These are phyloP conservation scores for Pygoscelis adeliae DNA, from an alignment of 2,113 vertebrate genomes.

Conservation along the genomic window DNA sequence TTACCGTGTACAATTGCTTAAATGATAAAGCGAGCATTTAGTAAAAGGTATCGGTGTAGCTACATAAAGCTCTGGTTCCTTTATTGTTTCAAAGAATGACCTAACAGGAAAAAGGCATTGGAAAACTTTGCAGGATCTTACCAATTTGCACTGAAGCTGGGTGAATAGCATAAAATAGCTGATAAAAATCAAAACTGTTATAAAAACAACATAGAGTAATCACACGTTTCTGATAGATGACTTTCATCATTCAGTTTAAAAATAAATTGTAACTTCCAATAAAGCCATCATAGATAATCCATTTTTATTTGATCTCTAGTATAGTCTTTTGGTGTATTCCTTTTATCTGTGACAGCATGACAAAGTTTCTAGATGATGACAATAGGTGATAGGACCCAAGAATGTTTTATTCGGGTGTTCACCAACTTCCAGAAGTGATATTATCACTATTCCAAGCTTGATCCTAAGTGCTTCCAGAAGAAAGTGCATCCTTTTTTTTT, in stretches of 20 bases:
- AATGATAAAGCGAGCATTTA: background rate
- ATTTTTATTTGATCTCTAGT: background rate
- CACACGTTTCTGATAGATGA: background rate
- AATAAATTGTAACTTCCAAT: background rate
- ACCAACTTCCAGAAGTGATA: background rate
- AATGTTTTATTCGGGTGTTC: background rate
- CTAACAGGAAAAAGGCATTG: background rate
- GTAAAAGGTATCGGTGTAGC: background rate
- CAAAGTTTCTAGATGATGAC: background rate
- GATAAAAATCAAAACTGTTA: background rate
- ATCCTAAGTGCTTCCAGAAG: background rate
- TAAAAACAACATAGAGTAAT: background rate
- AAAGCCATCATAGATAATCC: background rate
- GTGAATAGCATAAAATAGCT: background rate
- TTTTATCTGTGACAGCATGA: background rate
- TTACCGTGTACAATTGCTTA: background rate
- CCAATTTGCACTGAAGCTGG: background rate
- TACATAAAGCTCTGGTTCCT: background rate
- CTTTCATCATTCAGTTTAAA: background rate
- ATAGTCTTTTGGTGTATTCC: background rate
- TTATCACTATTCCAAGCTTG: background rate
- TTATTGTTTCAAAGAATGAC: background rate
- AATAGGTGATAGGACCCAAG: background rate
- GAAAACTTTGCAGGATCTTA: background rate
- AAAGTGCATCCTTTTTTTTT: background rate